A percentile compares a stretch with the other conserved stretches of the same genome.
phyloP scores from a whole-genome alignment of 2,797 vertebrate species.

The Eutrigla gurnardus region DNA sequence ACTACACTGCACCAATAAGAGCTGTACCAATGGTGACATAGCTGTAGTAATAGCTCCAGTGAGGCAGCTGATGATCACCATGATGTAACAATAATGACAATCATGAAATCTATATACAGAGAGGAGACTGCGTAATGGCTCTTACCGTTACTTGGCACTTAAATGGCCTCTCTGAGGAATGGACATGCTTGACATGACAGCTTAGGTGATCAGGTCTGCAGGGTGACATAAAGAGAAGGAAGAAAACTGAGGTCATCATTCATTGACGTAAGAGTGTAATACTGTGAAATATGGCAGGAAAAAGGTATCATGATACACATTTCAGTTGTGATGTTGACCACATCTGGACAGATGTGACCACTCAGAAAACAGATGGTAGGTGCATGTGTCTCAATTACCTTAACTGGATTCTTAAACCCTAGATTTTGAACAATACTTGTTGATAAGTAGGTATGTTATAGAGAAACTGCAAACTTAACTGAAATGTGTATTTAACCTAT shows the following conservation, averaged over 20 bases:
- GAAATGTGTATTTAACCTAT: too few relatives aligned
- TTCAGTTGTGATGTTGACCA: neutral
- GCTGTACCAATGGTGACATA: neutral
- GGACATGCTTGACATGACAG: slow-evolving; percentile 98
- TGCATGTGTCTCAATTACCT: neutral
- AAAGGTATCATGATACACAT: neutral
- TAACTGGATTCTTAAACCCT: neutral
- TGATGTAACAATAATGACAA: neutral
- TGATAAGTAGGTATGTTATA: neutral
- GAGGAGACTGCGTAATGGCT: neutral
- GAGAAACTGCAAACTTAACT: neutral
- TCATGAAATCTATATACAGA: neutral
- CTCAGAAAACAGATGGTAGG: neutral
- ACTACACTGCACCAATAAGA: neutral
- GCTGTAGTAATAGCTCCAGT: neutral
- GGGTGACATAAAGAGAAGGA: slow-evolving; percentile 60
- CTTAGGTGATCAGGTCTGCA: slow-evolving; percentile 97
- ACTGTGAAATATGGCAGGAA: neutral
- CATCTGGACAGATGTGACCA: neutral
- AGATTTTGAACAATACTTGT: neutral
- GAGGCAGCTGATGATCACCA: neutral
- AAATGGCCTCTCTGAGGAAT: slow-evolving; percentile 98
- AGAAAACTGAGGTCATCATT: neutral
- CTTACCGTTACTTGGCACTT: slow-evolving; percentile 99
- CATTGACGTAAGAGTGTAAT: neutral